Evolutionary conservation across 1,140 invertebrate genomes (phyloP).

Genomic region (Meloidogyne chitwoodi): DNA sequence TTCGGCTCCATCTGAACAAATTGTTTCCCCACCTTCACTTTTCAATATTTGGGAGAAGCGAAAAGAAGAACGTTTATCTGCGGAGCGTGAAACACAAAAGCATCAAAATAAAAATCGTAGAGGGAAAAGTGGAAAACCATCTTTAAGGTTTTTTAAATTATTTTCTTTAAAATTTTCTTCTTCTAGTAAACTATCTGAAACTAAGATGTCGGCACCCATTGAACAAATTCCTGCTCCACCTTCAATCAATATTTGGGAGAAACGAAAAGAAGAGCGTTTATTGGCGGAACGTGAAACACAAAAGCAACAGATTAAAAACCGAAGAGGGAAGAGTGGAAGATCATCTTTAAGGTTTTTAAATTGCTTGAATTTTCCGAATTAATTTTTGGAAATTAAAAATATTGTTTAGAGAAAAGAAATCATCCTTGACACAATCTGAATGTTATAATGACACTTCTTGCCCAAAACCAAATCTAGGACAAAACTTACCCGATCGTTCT

Average conservation of each 20-base stretch:
- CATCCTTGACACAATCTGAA: neutral
- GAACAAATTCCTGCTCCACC: constrained; percentile 29
- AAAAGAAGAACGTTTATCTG: constrained; percentile 38
- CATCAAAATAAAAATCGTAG: neutral
- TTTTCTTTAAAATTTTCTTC: neutral
- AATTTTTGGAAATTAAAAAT: too few species aligned
- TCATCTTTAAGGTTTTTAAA: neutral
- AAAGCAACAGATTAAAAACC: constrained; percentile 14
- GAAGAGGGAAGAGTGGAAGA: neutral
- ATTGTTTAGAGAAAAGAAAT: too few species aligned
- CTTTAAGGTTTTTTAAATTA: neutral
- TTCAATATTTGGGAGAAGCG: constrained; percentile 56
- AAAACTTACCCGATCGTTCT: constrained; percentile 41
- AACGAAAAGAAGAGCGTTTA: constrained; percentile 48
- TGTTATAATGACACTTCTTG: constrained; percentile 45
- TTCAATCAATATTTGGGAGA: constrained; percentile 53
- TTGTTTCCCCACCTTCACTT: constrained; percentile 30
- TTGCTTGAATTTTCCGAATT: neutral
- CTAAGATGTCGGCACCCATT: neutral
- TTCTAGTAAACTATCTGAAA: neutral
- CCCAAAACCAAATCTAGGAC: constrained; percentile 21
- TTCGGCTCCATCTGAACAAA: too few species aligned
- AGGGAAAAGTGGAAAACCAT: neutral
- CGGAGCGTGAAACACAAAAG: neutral
- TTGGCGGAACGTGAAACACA: constrained; percentile 32